Conservation (phyloP, 1,140 invertebrate genomes). For the Episyrphus balteatus region DNA sequence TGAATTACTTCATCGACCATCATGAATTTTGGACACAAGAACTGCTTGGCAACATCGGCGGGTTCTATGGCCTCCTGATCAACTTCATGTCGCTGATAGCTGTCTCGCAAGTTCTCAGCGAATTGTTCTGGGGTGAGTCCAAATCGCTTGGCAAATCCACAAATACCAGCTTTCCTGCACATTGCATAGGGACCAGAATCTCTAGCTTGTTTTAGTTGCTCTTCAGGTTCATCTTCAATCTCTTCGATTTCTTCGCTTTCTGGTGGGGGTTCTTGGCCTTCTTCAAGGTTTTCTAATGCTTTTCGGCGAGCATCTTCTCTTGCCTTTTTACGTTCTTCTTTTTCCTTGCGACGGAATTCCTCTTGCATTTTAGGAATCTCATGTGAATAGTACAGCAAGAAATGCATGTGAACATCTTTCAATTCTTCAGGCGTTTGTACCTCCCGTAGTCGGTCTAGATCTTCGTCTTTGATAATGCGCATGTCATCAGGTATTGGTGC, state of each 20-base stretch:
- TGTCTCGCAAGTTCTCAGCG: constrained; percentile 92
- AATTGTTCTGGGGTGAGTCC: constrained; percentile 93
- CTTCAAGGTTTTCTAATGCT: constrained; percentile 5
- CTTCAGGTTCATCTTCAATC: constrained; percentile 45
- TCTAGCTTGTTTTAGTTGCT: constrained; percentile 68
- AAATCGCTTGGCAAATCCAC: constrained; percentile 80
- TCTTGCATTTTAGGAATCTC: constrained; percentile 82
- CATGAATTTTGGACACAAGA: constrained; percentile 42
- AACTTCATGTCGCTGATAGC: constrained; percentile 94
- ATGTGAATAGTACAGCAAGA: constrained; percentile 81
- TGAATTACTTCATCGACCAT: constrained; percentile 66
- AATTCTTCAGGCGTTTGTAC: constrained; percentile 85
- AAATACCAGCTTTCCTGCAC: constrained; percentile 74
- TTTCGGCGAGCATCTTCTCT: constrained; percentile 39
- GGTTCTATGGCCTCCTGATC: constrained; percentile 81
- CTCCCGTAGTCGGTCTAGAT: constrained; percentile 67
- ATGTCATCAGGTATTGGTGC: constrained; percentile 73
- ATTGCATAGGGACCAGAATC: constrained; percentile 78
- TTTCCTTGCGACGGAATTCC: constrained; percentile 49
- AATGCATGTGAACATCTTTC: constrained; percentile 86
- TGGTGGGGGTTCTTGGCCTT: constrained; percentile 17
- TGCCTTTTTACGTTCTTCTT: constrained; percentile 48
- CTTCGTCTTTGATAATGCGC: constrained; percentile 72
- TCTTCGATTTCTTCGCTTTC: constrained; percentile 52
- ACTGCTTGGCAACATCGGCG: constrained; percentile 66